These are phyloP conservation scores for Drosophila prosaltans DNA, from an alignment of 1,140 invertebrate species.

Conservation along the genomic window DNA sequence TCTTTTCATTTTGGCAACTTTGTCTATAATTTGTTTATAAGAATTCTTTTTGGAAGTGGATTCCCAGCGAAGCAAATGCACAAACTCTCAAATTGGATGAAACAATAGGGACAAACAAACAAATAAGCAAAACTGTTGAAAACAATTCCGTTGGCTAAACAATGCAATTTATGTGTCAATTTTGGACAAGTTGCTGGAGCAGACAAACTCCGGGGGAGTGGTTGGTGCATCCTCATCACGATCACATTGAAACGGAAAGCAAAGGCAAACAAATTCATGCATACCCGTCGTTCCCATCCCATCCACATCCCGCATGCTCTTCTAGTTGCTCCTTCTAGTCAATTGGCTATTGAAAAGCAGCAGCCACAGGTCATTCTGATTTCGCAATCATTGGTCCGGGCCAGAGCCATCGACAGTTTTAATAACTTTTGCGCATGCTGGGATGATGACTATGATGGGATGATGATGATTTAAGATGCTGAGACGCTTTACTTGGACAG, in stretches of 20 bases:
- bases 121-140: slow-evolving; percentile 38
- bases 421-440: slow-evolving; percentile 65
- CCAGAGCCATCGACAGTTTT: slow-evolving; percentile 66
- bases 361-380: slow-evolving; percentile 23
- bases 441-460: neutral
- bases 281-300: neutral
- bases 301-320: neutral
- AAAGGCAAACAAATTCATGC: slow-evolving; percentile 25
- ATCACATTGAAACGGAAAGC: slow-evolving; percentile 26
- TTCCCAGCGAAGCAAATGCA: slow-evolving; percentile 20
- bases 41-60: slow-evolving; percentile 22
- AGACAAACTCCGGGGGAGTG: neutral
- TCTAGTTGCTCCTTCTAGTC: no score
- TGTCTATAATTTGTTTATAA: slow-evolving; percentile 61
- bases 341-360: neutral
- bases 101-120: slow-evolving; percentile 39
- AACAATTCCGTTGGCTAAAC: slow-evolving; percentile 65
- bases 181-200: slow-evolving; percentile 38
- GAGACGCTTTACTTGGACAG: slow-evolving; percentile 61
- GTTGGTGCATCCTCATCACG: slow-evolving; percentile 4
- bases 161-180: slow-evolving; percentile 70
- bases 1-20: slow-evolving; percentile 28
- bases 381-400: slow-evolving; percentile 44
- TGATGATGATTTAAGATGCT: slow-evolving; percentile 27
- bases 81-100: slow-evolving; percentile 33